A percentile compares a stretch with the other conserved stretches of the same genome.
phyloP scores from a whole-genome alignment of 2,888 invertebrate species.

The Zonitis immaculata region DNA sequence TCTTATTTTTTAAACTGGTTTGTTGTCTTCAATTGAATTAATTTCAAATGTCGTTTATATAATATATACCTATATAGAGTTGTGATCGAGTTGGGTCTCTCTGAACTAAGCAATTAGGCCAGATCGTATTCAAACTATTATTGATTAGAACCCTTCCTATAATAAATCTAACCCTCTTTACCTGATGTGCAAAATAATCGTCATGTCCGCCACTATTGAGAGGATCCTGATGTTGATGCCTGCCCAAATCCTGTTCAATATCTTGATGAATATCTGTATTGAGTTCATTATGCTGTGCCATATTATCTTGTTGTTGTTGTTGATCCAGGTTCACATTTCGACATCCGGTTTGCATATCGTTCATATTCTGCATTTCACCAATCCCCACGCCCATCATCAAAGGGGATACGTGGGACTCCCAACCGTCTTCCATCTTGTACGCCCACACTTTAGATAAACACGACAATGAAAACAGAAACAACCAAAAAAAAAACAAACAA shows the following conservation, averaged over 20 bases:
- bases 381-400: constrained; percentile 48
- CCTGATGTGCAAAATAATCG: constrained; percentile 42
- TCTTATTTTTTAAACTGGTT: too few relatives aligned
- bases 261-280: constrained; percentile 37
- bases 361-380: constrained; percentile 40
- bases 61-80: too few relatives aligned
- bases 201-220: constrained; percentile 24
- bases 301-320: constrained; percentile 33
- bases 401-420: constrained; percentile 49
- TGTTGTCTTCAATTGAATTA: neutral
- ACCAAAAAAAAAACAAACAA: neutral
- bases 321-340: constrained; percentile 23
- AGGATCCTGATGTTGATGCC: constrained; percentile 30
- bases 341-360: constrained; percentile 35
- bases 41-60: neutral
- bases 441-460: constrained; percentile 24
- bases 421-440: constrained; percentile 48
- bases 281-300: constrained; percentile 31
- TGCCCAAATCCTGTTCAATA: constrained; percentile 38
- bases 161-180: constrained; percentile 24
- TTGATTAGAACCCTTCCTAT: neutral
- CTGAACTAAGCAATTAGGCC: neutral
- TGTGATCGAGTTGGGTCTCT: too few relatives aligned
- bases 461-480: neutral
- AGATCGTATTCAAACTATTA: neutral